Percentiles rank a stretch among this genome's conserved stretches.
Conservation (phyloP, 1,140 invertebrate genomes). For the Atopsyche davidsoni region DNA sequence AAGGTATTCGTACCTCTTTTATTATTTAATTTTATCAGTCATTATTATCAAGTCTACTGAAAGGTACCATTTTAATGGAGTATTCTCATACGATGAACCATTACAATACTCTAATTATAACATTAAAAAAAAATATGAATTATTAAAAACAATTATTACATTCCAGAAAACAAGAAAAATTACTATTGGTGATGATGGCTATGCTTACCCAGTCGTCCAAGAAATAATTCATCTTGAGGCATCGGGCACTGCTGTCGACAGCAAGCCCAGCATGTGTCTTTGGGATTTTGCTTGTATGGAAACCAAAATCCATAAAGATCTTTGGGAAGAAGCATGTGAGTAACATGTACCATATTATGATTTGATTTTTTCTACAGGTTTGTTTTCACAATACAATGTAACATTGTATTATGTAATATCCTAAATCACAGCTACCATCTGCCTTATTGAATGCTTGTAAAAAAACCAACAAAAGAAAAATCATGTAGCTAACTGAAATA, state of each 20-base stretch:
- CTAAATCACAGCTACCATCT: not conserved
- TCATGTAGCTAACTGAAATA: not conserved
- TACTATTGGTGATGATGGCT: not conserved
- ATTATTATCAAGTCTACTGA: too few species aligned
- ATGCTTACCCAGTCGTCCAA: constrained; percentile 5
- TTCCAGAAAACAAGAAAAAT: constrained; percentile 25
- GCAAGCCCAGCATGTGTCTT: not conserved
- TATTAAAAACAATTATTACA: constrained; percentile 1
- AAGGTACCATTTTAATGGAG: too few species aligned
- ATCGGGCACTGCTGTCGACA: constrained; percentile 3
- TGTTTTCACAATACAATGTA: too few species aligned
- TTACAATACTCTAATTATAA: too few species aligned
- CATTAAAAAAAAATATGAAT: too few species aligned
- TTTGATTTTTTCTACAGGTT: too few species aligned
- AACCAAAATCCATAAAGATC: constrained; percentile 12
- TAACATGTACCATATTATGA: too few species aligned
- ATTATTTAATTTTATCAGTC: too few species aligned
- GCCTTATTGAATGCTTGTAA: not conserved
- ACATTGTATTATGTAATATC: not conserved
- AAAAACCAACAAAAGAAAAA: not conserved
- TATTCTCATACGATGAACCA: too few species aligned
- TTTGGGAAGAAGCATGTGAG: constrained; percentile 29
- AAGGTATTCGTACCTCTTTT: too few species aligned
- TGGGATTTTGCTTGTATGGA: constrained; percentile 26
- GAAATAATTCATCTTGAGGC: not conserved